Conservation (phyloP, 2,888 invertebrate species). For the Deilephila porcellus region DNA sequence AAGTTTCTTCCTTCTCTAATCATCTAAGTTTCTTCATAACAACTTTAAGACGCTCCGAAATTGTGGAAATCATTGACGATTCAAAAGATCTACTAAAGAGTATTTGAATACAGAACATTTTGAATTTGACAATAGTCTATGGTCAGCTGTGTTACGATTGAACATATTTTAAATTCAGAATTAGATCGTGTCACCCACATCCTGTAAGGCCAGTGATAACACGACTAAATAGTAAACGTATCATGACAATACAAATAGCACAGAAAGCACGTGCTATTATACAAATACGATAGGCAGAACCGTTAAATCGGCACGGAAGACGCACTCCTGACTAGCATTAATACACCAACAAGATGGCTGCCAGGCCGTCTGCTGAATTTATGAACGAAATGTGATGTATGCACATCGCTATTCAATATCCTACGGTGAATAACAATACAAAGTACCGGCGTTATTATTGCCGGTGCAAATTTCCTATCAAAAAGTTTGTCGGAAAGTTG, state of each 20-base stretch:
- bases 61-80: too few relatives aligned
- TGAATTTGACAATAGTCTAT: not conserved
- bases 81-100: too few relatives aligned
- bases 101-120: not conserved
- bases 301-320: slow-evolving; percentile 75
- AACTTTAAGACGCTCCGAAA: too few relatives aligned
- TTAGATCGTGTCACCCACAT: not conserved
- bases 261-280: slow-evolving; percentile 29
- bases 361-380: slow-evolving; percentile 37
- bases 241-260: slow-evolving; percentile 6
- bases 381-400: slow-evolving; percentile 26
- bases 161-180: too few relatives aligned
- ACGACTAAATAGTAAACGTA: slow-evolving; percentile 6
- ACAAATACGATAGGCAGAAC: slow-evolving; percentile 61
- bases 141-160: not conserved
- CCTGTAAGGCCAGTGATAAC: slow-evolving; percentile 15
- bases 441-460: slow-evolving; percentile 11
- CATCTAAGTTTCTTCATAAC: too few relatives aligned
- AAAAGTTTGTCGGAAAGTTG: not conserved
- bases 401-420: slow-evolving; percentile 26
- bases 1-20: too few relatives aligned
- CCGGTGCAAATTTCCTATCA: not conserved
- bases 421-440: slow-evolving; percentile 20
- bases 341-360: slow-evolving; percentile 61
- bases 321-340: slow-evolving; percentile 71